These are phyloP conservation scores for Vesta saturnalis DNA, from an alignment of 2,888 invertebrate species.

Conservation along the genomic window DNA sequence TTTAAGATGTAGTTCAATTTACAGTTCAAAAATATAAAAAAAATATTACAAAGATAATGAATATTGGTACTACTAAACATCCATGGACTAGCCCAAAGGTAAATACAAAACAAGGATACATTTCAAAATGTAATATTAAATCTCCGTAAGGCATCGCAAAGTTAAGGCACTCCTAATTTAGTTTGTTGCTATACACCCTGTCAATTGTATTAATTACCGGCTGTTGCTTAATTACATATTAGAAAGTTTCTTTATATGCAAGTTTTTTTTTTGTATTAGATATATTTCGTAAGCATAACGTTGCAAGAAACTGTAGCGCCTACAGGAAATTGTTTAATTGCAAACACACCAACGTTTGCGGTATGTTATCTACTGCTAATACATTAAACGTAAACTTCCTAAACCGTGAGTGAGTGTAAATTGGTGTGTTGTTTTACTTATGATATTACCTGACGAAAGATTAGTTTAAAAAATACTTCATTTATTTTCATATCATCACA, in stretches of 20 bases:
- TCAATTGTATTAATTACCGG: slow-evolving; percentile 5
- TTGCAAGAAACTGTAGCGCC: background rate
- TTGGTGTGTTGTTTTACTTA: slow-evolving; percentile 7
- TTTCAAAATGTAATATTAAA: slow-evolving; percentile 12
- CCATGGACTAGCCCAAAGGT: background rate
- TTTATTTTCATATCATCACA: slow-evolving; percentile 29
- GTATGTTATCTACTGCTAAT: slow-evolving; percentile 25
- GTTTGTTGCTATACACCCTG: slow-evolving; percentile 4
- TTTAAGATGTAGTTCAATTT: background rate
- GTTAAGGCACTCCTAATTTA: slow-evolving; percentile 6
- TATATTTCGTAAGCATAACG: background rate
- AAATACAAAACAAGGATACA: background rate
- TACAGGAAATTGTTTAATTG: slow-evolving; percentile 17
- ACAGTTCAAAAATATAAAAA: background rate
- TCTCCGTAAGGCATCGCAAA: slow-evolving; percentile 5
- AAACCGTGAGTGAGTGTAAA: background rate
- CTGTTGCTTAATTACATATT: slow-evolving; percentile 13
- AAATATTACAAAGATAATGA: slow-evolving; percentile 1
- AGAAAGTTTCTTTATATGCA: background rate
- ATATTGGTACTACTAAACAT: background rate
- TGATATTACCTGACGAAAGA: slow-evolving; percentile 9
- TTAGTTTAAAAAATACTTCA: slow-evolving; percentile 11
- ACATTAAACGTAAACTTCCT: slow-evolving; percentile 7
- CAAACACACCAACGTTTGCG: slow-evolving; percentile 21
- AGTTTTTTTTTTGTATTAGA: background rate